Evolutionary conservation across 2,113 vertebrate species (phyloP), one percentile per base, ranked within the genome.

Genomic region (Cynocephalus volans): DNA sequence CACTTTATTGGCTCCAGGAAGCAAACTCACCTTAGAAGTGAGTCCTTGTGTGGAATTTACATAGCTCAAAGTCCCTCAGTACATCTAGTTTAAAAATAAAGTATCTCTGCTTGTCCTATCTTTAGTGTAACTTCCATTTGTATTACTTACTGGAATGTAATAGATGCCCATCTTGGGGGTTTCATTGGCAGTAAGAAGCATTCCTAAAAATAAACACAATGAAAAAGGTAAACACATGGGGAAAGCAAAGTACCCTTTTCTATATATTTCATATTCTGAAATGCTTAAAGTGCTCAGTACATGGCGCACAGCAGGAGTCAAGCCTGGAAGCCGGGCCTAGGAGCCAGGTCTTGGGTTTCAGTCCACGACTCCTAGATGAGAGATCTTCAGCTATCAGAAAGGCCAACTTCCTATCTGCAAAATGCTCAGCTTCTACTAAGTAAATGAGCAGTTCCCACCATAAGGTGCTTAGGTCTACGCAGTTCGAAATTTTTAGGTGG

Each of bases 151-250:
- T 33, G 99, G 99, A 91, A 99, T 99, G 96, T 99, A 99, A 98
- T 99, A 99, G 52, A 99, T 99, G 98, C 99, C 99, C 99, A 99
- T 99, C 99, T 99, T 99, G 77, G 99, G 99, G 60, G 99, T 99
- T 98, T 99, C 99, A n/a, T 99, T 99, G 97, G 99, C 99, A 45
- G 99, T 99, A 96, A 99, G 99, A 8, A 99, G 98, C 99, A 99
- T 99, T 98, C 99, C 99, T 99, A 97, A 77, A 98, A 97, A 97
- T 60, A 98, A 83, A 98, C 90, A 98, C 48, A 88, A 86, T 3
- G 81, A 87, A 14, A 95, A 92, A 48, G 54, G 95, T 97, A 54
- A 98, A 96, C 87, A 85, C 86, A n/a, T 0, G n/a, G 8, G 14
- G 88, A 33, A 84, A 8, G 96, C 76, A 45, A 10, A 23, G 45